Conservation (phyloP, 2,113 vertebrate species). For the Phylloscopus whistleri region DNA sequence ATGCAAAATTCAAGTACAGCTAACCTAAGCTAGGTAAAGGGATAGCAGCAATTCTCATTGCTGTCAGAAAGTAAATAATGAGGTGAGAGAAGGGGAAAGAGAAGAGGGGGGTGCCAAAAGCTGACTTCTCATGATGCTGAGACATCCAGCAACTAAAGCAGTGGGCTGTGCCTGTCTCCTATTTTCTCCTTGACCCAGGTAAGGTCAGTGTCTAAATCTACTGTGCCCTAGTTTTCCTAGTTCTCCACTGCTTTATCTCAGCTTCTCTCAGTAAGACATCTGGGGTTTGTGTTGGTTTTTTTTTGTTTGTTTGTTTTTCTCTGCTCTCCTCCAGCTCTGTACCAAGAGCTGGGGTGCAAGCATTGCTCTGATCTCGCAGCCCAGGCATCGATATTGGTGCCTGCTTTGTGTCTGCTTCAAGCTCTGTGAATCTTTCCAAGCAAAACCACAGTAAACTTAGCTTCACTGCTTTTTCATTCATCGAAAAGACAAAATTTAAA, state of each 20-base stretch:
- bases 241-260: not conserved
- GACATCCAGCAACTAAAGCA: not conserved
- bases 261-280: not conserved
- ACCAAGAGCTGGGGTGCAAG: not conserved
- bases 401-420: not conserved
- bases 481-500: not conserved
- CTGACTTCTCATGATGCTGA: not conserved
- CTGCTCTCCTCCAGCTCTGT: not conserved
- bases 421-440: not conserved
- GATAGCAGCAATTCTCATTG: not conserved
- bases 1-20: not conserved
- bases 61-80: not conserved
- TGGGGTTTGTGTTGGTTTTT: not conserved
- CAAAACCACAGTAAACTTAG: not conserved
- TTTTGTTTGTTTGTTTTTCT: not conserved
- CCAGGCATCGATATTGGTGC: accelerated
- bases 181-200: not conserved
- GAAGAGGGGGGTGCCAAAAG: not conserved
- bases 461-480: not conserved
- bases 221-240: not conserved
- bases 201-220: not conserved
- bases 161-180: not conserved
- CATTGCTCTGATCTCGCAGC: not conserved
- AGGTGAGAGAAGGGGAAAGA: not conserved
- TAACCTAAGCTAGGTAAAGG: not conserved